Evolutionary conservation across 2,888 invertebrate genomes (phyloP).

Genomic region (Coelopa pilipes): DNA sequence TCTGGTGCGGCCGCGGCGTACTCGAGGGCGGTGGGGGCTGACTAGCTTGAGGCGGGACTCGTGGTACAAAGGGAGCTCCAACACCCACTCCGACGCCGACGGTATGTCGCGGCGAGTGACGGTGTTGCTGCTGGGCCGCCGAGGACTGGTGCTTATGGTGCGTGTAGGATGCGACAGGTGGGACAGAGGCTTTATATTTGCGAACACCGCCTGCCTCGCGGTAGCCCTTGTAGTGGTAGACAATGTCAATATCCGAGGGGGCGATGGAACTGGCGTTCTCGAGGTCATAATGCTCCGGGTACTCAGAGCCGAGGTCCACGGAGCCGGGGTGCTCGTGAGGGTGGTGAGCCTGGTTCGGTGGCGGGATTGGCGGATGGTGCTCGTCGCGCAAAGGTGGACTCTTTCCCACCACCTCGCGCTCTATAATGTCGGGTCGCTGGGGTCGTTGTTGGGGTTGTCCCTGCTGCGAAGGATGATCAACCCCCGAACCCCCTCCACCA

Average conservation of each 20-base stretch:
- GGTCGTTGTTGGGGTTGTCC: constrained; percentile 72
- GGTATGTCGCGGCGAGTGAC: constrained; percentile 80
- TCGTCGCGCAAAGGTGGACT: constrained; percentile 83
- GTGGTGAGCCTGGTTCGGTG: constrained; percentile 77
- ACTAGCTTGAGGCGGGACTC: constrained; percentile 77
- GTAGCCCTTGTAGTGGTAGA: constrained; percentile 95
- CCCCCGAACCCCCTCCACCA: constrained; percentile 56
- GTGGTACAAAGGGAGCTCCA: constrained; percentile 78
- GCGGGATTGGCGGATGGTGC: constrained; percentile 82
- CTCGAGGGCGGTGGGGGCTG: constrained; percentile 76
- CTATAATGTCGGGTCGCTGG: constrained; percentile 93
- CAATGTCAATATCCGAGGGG: constrained; percentile 96
- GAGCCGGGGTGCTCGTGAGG: constrained; percentile 80
- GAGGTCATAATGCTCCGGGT: constrained; percentile 93
- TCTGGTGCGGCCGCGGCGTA: constrained; percentile 81
- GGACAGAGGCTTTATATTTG: constrained; percentile 89
- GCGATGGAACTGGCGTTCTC: constrained; percentile 98
- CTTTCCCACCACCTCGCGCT: constrained; percentile 86
- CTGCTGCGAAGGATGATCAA: constrained; percentile 71
- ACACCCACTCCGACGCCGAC: constrained; percentile 45
- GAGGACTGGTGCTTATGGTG: constrained; percentile 81
- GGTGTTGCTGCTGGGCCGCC: constrained; percentile 77
- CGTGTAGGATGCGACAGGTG: constrained; percentile 79
- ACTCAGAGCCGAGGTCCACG: constrained; percentile 81
- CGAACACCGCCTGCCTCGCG: constrained; percentile 85